A percentile compares a stretch with the other conserved stretches of the same genome.
Conservation (phyloP, 2,888 invertebrate genomes). For the Leptinotarsa rubiginosa region DNA sequence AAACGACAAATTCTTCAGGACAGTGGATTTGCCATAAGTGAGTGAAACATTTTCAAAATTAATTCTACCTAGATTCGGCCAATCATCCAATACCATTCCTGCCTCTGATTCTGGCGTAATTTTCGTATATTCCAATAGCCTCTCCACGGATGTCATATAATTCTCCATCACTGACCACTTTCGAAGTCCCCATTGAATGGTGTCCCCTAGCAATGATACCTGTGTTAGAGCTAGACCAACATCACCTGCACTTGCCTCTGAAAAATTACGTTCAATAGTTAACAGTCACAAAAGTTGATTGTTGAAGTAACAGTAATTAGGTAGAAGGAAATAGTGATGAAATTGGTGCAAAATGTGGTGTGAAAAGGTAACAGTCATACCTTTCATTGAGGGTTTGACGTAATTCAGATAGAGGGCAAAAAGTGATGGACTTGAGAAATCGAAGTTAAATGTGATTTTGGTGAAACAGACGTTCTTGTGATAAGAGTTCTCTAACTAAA, state of each 20-base stretch:
- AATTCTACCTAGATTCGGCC: slow-evolving; percentile 79
- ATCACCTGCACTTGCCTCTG: slow-evolving; percentile 49
- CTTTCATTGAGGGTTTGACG: too few species aligned
- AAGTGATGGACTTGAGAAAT: too few species aligned
- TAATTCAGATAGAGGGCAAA: too few species aligned
- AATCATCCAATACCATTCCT: slow-evolving; percentile 71
- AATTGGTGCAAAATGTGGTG: too few species aligned
- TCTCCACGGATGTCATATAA: slow-evolving; percentile 90
- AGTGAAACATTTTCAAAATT: slow-evolving; percentile 76
- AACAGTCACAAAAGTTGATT: too few species aligned
- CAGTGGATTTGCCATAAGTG: slow-evolving; percentile 78
- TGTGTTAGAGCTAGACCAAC: slow-evolving; percentile 77
- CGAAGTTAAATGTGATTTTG: too few species aligned
- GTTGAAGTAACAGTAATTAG: too few species aligned
- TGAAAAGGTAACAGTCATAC: too few species aligned
- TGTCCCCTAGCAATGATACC: slow-evolving; percentile 81
- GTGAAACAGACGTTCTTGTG: too few species aligned
- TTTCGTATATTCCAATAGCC: slow-evolving; percentile 69
- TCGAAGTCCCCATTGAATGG: slow-evolving; percentile 72
- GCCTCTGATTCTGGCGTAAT: slow-evolving; percentile 61
- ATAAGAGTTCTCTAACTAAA: too few species aligned
- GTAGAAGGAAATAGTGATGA: too few species aligned
- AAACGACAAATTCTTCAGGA: slow-evolving; percentile 78
- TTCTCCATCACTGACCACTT: slow-evolving; percentile 85
- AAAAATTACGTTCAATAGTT: too few species aligned